Base-by-base conservation (phyloP, 2,113 vertebrate genomes). In the Tylochromis polylepis region DNA sequence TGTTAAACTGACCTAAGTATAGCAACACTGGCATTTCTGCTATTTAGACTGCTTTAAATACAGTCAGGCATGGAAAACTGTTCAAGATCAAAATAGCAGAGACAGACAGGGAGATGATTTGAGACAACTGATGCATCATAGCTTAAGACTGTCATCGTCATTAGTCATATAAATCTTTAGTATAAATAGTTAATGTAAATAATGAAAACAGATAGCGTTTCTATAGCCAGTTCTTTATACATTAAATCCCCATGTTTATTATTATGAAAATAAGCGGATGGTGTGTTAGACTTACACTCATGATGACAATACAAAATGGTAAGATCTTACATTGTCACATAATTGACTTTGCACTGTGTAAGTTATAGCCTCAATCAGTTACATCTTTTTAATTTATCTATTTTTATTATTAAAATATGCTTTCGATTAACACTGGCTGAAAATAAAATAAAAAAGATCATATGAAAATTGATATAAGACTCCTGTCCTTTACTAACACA, bases 41-140 rank as follows among this genome's bases (percentile, higher is more conserved):
- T 36, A 79, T 87, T 88, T 85, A 60, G 55, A 79, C 81, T 58
- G 58, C 83, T 90, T 85, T 81, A 91, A 91, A 92, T 89, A 89
- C 51, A 70, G 53, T 34, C 1, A 5, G 60, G 78, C n/a, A 60
- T 1, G 3, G 8, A 24, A 60, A 70, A 60, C n/a, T 29, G 36
- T 84, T 65, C 55, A 31, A 79, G 57, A 79, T 80, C 22, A 60
- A 58, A 87, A 82, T 38, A 81, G 67, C 62, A 72, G 59, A 43
- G 46, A 46, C 43, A 67, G 56, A 43, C 79, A 27, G n/a, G 2
- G 15, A 65, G 41, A n/a, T 31, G 62, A 65, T 79, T 77, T 77
- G 11, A 2, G 16, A 77, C 55, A 11, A 81, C 34, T 79, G 34
- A 85, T 59, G 86, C 29, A 38, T 16, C 5, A 2, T 29, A 57